Base-by-base conservation (phyloP, 2,797 vertebrate genomes). In the Eospalax fontanierii region DNA sequence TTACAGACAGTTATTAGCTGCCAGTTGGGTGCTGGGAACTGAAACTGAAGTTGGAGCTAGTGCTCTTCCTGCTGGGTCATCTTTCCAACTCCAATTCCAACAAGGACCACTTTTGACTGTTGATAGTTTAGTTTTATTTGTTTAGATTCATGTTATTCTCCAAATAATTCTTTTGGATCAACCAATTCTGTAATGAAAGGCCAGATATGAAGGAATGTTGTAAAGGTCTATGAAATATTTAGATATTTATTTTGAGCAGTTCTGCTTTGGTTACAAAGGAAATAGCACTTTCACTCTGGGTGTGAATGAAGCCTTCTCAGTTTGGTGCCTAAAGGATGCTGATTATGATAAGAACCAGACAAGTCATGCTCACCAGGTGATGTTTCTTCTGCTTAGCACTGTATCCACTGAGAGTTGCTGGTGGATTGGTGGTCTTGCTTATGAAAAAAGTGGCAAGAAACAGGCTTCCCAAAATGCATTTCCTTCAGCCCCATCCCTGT, bases 151-250 rank as follows among this genome's bases (percentile, higher is more conserved):
- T 79, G 35, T 2, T 73, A 85, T 70, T 87, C 70, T 15, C 19
- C 84, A 87, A 85, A 61, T 89, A n/a, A 54, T 66, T 82, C 6
- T 91, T 81, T 71, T 80, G 22, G 12, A 68, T 80, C 68, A 94
- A 70, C 26, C 8, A 50, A 65, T 22, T 82, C 68, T 90, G 80
- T 78, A 87, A 75, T 81, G 14, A 73, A 83, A 94, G 61, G 0
- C 12, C 61, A 63, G 40, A n/a, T 33, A 22, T 66, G 24, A 91
- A 82, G 28, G 19, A 95, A 91, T 22, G 0, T 1, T 30, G 5
- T 61, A n/a, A 90, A 88, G 11, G 87, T 46, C 54, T 90, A 21
- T 89, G 65, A 68, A 85, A 73, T 54, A 0, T n/a, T 57, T 89
- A 78, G 86, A 38, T 26, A 66, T 84, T 43, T 81, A 50, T 76